phyloP scores from a whole-genome alignment of 2,888 invertebrate species.

The Orthonychiurus folsomi region DNA sequence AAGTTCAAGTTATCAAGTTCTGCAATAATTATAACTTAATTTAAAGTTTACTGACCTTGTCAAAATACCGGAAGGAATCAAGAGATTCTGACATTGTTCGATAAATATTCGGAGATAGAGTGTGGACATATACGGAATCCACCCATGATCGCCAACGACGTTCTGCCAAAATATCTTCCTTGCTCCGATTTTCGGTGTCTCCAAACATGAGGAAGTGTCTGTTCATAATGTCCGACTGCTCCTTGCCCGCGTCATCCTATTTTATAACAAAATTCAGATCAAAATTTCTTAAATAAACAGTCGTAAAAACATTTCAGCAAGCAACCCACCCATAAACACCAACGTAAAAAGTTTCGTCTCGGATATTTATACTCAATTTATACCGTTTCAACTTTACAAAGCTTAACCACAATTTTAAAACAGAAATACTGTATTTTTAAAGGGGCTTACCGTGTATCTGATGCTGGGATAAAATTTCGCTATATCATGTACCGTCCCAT shows the following conservation, averaged over 20 bases:
- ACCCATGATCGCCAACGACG: constrained; percentile 94
- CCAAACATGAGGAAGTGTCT: constrained; percentile 80
- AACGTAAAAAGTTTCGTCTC: constrained; percentile 3
- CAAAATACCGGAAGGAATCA: constrained; percentile 90
- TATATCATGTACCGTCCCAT: constrained; percentile 57
- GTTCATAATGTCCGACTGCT: constrained; percentile 68
- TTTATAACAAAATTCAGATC: constrained; percentile 9
- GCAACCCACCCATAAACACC: neutral
- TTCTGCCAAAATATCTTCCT: constrained; percentile 55
- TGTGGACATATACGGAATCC: constrained; percentile 81
- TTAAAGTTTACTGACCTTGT: constrained; percentile 52
- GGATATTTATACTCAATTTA: neutral
- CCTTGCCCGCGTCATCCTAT: constrained; percentile 56
- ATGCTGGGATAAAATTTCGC: constrained; percentile 67
- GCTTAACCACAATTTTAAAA: no score
- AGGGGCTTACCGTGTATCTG: constrained; percentile 48
- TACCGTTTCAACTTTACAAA: no score
- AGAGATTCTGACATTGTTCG: constrained; percentile 72
- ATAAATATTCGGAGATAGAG: constrained; percentile 93
- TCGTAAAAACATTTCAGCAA: neutral
- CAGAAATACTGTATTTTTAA: no score
- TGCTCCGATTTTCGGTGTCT: constrained; percentile 44
- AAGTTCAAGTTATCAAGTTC: neutral
- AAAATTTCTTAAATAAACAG: neutral
- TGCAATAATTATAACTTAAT: neutral